Evolutionary conservation across 2,113 vertebrate genomes (phyloP), one percentile per base, ranked within the genome.

Genomic region (Laterallus jamaicensis): DNA sequence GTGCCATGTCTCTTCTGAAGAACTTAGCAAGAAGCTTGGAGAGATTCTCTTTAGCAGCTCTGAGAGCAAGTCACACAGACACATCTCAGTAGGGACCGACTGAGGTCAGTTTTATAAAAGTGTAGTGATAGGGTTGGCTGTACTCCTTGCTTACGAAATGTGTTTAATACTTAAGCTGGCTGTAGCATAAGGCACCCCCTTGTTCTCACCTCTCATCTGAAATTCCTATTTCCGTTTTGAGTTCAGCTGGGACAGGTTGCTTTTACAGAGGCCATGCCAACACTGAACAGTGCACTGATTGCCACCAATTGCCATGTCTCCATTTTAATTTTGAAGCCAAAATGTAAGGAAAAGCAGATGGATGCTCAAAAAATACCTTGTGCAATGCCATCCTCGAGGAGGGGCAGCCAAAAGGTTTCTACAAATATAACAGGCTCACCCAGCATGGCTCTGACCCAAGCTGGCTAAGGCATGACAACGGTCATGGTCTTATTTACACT

Each of bases 1-100:
- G 98, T 81, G 97, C 97, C 98, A 98, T 98, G 92, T 92, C 93
- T 94, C 39, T 82, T 19, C 52, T 42, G 25, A 49, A 58, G 88
- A 55, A 42, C 49, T 40, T 47, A 69, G 52, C 15, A 32, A 59
- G 77, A 66, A 74, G 21, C 54, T 94, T 50, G 74, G 49, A 18
- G 55, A 90, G 69, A 42, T 63, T 82, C 44, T 73, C 64, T 52
- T 47, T 2, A 86, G 78, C 77, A 75, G 86, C 82, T 71, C 6
- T 4, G 52, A 50, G 93, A 95, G 37, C 40, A 79, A 62, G 73
- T n/a, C 42, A 40, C 58, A 55, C 18, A 74, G 94, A 52, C 66
- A 19, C 91, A 86, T 95, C 91, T 94, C 92, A 58, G 91, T 12
- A 24, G 86, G 86, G 68, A 50, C 42, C 54, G 93, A 58, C 83